Evolutionary conservation across 2,888 invertebrate genomes (phyloP), one percentile per base, ranked within the genome.

Genomic region (Ametastegia equiseti): DNA sequence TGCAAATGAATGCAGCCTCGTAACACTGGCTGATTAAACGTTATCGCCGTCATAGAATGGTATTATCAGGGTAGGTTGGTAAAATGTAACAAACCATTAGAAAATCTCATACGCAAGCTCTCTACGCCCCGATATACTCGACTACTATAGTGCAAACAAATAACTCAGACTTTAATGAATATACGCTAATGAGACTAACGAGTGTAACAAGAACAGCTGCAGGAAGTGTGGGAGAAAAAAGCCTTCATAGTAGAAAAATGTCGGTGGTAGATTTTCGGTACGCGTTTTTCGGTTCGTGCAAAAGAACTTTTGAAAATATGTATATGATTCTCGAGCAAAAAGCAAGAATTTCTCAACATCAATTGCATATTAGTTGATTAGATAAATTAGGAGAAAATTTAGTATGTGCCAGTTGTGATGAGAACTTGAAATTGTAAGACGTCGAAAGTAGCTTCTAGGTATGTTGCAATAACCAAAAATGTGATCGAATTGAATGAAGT

Each of bases 161-260:
- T 75, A 15, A 50, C 54, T 36, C 27, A 11, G 30, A 19, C 36
- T 75, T 75, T 54, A 54, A 75, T 75, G 50, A 75, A 50, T 45
- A 54, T 54, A 15, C 75, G 75, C 75, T 75, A 75, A 75, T 75
- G 75, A 75, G 75, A 75, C 75, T 54, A 75, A 75, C 75, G 75
- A 54, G 54, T 54, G 23, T 75, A 33, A 50, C 36, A 19, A 50
- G 73, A 75, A 75, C 50, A 54, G 75, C 33, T n/a, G 75, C n/a
- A n/a, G n/a, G 36, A 75, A 36, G 75, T 75, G 54, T 19, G 33
- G 13, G 50, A 30, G 33, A n/a, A 33, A 11, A n/a, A 67, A 39
- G 6, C 13, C 23, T 60, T 30, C 30, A 27, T 11, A 13, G 5
- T 30, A 5, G 23, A 30, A 57, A 60, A 60, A 30, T 60, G 27